Base-by-base conservation (phyloP, 2,888 invertebrate species). In the Protodeltote pygarga region DNA sequence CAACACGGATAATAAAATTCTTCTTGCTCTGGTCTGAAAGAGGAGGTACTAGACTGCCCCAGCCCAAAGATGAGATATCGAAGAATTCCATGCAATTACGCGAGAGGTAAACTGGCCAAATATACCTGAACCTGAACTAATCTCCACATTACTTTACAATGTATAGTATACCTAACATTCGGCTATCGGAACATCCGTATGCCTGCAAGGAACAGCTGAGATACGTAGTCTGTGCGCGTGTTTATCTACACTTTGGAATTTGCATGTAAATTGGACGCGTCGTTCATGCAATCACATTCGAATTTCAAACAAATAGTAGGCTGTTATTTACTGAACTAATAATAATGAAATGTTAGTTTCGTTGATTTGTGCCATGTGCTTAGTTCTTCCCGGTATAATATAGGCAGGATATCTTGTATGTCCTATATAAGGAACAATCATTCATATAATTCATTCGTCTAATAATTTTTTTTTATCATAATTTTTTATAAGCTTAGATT, bases 201-300 rank as follows among this genome's bases (percentile, higher is more conserved):
- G n/a, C n/a, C 28, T 25, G 10, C 8, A 15, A 23, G 28, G 14
- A 44, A 29, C 39, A 29, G 14, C 27, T 42, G 31, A 44, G 35
- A 17, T 23, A 31, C n/a, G n/a, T n/a, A n/a, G n/a, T n/a, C n/a
- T n/a, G 34, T 42, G 45, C 15, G 27, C 35, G 31, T 42, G 51
- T 52, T 58, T 65, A 58, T 67, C 58, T 52, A 62, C 39, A 23
- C 37, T 37, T 34, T 31, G 41, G 42, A 62, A 65, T 65, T 72
- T 62, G 49, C 61, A 67, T 61, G 45, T 42, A 66, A 64, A 69
- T 71, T 61, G 46, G 58, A 33, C 40, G 47, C 37, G 13, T 8
- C 35, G 51, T 32, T 45, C 62, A 20, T 51, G 52, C 70, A 53
- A 57, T 70, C 65, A 64, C 60, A 67, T 66, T 62, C 55, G 46